Evolutionary conservation across 2,113 vertebrate species (phyloP).

Genomic region (Struthidea cinerea): DNA sequence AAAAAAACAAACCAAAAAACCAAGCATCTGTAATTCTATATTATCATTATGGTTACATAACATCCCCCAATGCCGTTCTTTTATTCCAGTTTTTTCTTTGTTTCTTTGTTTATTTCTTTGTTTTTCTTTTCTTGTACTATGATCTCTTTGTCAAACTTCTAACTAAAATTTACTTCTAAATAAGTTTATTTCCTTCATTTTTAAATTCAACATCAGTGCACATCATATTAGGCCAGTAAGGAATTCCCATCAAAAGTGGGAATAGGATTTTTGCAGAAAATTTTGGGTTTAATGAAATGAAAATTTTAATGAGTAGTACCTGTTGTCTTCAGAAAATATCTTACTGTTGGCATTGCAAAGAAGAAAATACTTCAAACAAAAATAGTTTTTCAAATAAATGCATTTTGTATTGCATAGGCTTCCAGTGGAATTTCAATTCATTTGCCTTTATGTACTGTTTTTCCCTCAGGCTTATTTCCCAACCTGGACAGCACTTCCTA

Average conservation of each 20-base stretch:
- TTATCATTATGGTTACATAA: no score
- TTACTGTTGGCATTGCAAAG: not conserved
- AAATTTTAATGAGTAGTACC: not conserved
- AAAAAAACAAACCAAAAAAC: not conserved
- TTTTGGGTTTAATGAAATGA: not conserved
- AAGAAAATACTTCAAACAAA: not conserved
- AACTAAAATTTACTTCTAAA: not conserved
- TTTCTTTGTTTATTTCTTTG: not conserved
- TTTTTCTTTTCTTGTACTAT: not conserved
- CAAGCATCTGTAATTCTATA: not conserved
- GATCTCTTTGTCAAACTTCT: not conserved
- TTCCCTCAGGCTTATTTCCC: not conserved
- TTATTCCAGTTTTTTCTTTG: not conserved
- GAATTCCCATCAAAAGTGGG: not conserved
- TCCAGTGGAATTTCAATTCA: not conserved
- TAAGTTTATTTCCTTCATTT: not conserved
- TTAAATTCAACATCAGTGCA: not conserved
- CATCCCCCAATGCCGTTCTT: fast-evolving
- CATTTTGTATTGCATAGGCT: not conserved
- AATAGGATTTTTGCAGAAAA: not conserved
- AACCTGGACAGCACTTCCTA: not conserved
- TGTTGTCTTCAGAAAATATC: not conserved
- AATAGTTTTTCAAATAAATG: not conserved
- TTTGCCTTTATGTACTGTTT: not conserved
- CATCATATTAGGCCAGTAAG: not conserved